phyloP scores from a whole-genome alignment of 2,113 vertebrate species.

The Ciconia maguari region DNA sequence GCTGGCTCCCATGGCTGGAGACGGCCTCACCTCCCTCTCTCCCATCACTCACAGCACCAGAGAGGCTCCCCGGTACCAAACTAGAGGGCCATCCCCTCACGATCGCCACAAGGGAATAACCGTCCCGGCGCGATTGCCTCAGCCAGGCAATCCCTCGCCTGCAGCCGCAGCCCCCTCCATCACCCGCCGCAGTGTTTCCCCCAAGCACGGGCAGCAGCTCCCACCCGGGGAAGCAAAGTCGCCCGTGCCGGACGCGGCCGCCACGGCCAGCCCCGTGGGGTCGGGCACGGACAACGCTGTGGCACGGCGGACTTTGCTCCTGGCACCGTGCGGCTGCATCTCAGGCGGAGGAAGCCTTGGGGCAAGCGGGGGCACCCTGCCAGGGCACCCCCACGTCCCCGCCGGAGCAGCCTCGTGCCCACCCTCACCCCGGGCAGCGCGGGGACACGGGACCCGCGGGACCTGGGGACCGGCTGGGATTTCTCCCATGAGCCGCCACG shows the following conservation, averaged over 20 bases:
- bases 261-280: not conserved
- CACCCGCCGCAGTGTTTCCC: rapidly evolving
- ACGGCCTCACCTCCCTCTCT: rapidly evolving
- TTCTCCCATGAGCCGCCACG: rapidly evolving
- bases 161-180: not conserved
- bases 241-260: rapidly evolving
- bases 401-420: rapidly evolving
- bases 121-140: rapidly evolving
- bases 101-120: rapidly evolving
- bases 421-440: rapidly evolving
- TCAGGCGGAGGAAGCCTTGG: not conserved
- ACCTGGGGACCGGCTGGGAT: rapidly evolving
- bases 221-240: rapidly evolving
- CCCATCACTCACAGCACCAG: not conserved
- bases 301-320: not conserved
- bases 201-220: rapidly evolving
- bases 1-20: not conserved
- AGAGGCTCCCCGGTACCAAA: not conserved
- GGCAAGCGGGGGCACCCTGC: not conserved
- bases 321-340: rapidly evolving
- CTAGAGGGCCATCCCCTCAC: not conserved
- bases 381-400: not conserved
- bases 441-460: rapidly evolving
- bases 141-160: rapidly evolving
- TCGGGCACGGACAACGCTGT: not conserved